Evolutionary conservation across 1,140 invertebrate species (phyloP).

Genomic region (Zaprionus nigranus): DNA sequence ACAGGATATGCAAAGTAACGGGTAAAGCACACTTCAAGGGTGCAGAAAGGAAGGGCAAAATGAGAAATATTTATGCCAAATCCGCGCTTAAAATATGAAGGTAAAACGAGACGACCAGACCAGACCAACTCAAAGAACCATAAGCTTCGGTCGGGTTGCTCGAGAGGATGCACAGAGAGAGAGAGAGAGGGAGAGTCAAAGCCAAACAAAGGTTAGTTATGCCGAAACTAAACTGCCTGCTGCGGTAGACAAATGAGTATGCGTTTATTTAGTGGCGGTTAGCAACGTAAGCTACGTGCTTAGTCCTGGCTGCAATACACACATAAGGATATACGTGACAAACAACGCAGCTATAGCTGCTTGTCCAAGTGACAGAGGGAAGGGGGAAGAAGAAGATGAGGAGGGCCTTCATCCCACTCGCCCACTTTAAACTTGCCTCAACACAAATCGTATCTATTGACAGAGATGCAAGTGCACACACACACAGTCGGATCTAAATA

Average conservation of each 20-base stretch:
- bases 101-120: conserved; percentile 52
- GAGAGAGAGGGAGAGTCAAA: not conserved
- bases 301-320: conserved; percentile 12
- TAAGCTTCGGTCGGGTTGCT: conserved; percentile 20
- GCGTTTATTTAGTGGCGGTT: conserved; percentile 49
- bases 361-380: not conserved
- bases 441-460: conserved; percentile 18
- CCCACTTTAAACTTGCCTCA: conserved; percentile 2
- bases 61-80: conserved; percentile 80
- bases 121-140: conserved; percentile 43
- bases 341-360: conserved; percentile 11
- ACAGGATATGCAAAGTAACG: conserved; percentile 37
- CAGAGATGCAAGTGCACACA: conserved; percentile 3
- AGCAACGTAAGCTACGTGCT: conserved; percentile 37
- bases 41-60: conserved; percentile 62
- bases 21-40: conserved; percentile 62
- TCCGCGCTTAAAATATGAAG: conserved; percentile 73
- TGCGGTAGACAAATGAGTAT: conserved; percentile 40
- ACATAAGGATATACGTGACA: conserved; percentile 21
- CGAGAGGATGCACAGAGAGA: not conserved
- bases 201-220: conserved; percentile 42
- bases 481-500: not conserved
- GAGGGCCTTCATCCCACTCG: not conserved
- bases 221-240: conserved; percentile 30
- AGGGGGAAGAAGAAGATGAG: not conserved